Evolutionary conservation across 2,113 vertebrate species (phyloP).

Genomic region (Holacanthus passer): DNA sequence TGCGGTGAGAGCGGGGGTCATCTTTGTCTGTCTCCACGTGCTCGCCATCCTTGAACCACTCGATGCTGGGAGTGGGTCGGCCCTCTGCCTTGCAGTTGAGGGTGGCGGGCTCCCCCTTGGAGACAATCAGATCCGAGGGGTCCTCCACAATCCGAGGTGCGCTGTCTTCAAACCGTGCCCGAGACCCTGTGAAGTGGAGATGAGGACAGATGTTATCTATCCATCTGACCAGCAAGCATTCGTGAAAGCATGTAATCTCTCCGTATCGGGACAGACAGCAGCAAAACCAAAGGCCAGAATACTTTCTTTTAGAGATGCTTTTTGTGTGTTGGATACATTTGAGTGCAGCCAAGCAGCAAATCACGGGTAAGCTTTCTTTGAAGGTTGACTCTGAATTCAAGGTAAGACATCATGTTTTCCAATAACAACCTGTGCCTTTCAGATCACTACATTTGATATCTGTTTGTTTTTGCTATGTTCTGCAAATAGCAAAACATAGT

Average conservation of each 20-base stretch:
- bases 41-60: constrained; percentile 97
- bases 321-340: constrained; percentile 11
- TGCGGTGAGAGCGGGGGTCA: constrained; percentile 95
- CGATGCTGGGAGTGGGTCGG: constrained; percentile 78
- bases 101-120: constrained; percentile 85
- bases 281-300: background rate
- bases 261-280: constrained; percentile 23
- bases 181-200: constrained; percentile 72
- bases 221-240: constrained; percentile 2
- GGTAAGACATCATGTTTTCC: constrained; percentile 19
- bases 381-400: constrained; percentile 26
- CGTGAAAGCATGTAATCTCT: constrained; percentile 28
- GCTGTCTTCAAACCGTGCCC: constrained; percentile 86
- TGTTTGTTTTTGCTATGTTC: constrained; percentile 4
- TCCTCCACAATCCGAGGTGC: constrained; percentile 87
- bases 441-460: constrained; percentile 16
- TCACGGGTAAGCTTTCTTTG: constrained; percentile 35
- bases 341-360: constrained; percentile 25
- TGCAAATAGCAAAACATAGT: constrained; percentile 14
- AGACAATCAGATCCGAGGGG: constrained; percentile 84
- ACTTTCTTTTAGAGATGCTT: background rate
- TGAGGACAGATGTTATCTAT: constrained; percentile 24
- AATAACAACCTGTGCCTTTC: constrained; percentile 26
- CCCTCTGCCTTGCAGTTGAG: constrained; percentile 87
- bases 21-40: constrained; percentile 96